phyloP scores from a whole-genome alignment of 64 coral and sea anemone genomes.

The Catalaphyllia jardinei region DNA sequence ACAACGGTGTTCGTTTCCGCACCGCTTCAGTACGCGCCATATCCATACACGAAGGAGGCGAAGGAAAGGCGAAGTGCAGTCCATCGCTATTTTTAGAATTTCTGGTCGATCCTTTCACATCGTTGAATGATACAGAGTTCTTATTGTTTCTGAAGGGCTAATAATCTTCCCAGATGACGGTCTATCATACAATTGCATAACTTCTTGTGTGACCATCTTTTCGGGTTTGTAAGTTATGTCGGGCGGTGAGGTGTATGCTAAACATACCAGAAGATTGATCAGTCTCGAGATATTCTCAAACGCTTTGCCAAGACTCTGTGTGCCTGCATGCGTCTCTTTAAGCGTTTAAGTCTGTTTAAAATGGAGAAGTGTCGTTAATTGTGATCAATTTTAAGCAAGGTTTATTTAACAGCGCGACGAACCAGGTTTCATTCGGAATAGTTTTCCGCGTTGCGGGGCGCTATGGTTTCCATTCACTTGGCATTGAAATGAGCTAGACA shows the following conservation, averaged over 20 bases:
- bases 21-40: constrained; percentile 1
- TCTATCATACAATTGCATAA: neutral
- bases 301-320: neutral
- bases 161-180: constrained; percentile 2
- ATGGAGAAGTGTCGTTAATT: neutral
- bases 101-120: neutral
- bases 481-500: constrained; percentile 45
- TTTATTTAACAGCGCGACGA: neutral
- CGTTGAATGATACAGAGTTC: constrained; percentile 31
- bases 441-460: constrained; percentile 50
- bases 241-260: neutral
- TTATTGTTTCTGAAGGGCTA: constrained; percentile 9
- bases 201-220: neutral
- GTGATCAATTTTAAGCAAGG: neutral
- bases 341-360: neutral
- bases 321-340: neutral
- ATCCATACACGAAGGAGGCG: neutral
- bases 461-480: constrained; percentile 39
- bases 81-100: constrained; percentile 41
- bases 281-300: constrained; percentile 17
- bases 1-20: constrained; percentile 38
- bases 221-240: constrained; percentile 21
- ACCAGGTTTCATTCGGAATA: constrained; percentile 23
- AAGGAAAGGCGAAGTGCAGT: constrained; percentile 2
- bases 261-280: constrained; percentile 20